Conservation (phyloP, 2,797 vertebrate genomes). For the Florisuga fusca region DNA sequence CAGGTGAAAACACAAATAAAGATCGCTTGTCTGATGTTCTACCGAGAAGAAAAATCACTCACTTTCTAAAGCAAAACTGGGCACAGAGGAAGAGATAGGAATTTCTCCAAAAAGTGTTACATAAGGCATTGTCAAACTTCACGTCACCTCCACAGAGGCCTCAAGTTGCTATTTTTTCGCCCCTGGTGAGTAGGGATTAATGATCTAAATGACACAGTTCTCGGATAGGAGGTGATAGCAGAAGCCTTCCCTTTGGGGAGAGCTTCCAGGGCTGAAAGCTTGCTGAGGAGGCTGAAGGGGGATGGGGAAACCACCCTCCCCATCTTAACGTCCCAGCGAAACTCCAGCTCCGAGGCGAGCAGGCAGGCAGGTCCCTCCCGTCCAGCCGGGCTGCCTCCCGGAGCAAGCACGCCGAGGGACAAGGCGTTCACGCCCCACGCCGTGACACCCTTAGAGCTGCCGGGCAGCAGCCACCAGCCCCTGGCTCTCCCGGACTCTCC, state of each 20-base stretch:
- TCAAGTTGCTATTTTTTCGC: slow-evolving; percentile 34
- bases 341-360: slow-evolving; percentile 6
- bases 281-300: neutral
- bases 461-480: neutral
- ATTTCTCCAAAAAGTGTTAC: slow-evolving; percentile 63
- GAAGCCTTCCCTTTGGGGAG: slow-evolving; percentile 33
- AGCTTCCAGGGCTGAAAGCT: neutral
- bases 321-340: neutral
- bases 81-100: neutral
- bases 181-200: slow-evolving; percentile 42
- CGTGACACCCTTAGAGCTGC: neutral
- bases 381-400: slow-evolving; percentile 6
- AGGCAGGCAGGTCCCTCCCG: neutral
- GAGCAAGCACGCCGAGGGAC: neutral
- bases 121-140: slow-evolving; percentile 76
- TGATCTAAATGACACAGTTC: slow-evolving; percentile 48
- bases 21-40: neutral
- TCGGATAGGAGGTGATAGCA: neutral
- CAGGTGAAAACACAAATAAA: neutral
- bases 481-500: neutral
- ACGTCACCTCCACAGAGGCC: slow-evolving; percentile 67
- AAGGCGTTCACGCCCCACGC: neutral
- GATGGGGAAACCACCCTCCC: neutral
- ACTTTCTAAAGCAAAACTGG: neutral
- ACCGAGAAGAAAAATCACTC: neutral